phyloP scores from a whole-genome alignment of 2,888 invertebrate species.

The Melanargia galathea region DNA sequence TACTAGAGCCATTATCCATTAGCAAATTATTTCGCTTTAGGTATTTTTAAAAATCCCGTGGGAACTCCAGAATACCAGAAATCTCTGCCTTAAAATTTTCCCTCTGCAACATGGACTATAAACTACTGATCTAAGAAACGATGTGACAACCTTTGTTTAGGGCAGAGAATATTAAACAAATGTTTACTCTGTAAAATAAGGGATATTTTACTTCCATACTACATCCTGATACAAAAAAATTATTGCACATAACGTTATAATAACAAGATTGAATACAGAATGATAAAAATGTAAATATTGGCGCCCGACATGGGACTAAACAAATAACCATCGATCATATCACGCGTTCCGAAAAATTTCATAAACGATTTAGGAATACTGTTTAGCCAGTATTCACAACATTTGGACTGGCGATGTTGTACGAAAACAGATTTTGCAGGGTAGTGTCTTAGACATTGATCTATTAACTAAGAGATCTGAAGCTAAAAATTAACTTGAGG shows the following conservation, averaged over 20 bases:
- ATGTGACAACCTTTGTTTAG: background rate
- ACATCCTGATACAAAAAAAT: background rate
- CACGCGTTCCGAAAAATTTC: background rate
- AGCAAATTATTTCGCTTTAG: background rate
- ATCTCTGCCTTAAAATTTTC: background rate
- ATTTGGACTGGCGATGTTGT: too few relatives aligned
- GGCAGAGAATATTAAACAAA: background rate
- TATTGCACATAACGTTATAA: background rate
- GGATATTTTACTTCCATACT: background rate
- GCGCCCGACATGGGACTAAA: slow-evolving; percentile 8
- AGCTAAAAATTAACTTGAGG: too few relatives aligned
- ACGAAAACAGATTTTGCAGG: too few relatives aligned
- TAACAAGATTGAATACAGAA: slow-evolving; percentile 12
- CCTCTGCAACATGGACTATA: background rate
- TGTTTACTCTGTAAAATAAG: background rate
- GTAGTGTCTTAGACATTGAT: too few relatives aligned
- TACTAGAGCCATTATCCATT: too few relatives aligned
- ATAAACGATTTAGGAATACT: slow-evolving; percentile 9
- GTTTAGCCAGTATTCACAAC: background rate
- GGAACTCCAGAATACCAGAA: background rate
- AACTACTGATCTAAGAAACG: background rate
- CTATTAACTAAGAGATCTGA: too few relatives aligned
- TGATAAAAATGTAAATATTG: slow-evolving; percentile 16
- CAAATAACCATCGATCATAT: slow-evolving; percentile 9
- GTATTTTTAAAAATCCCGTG: background rate